A percentile compares a stretch with the other conserved stretches of the same genome.
phyloP scores from a whole-genome alignment of 2,113 vertebrate species.

The Mormyrus iriodes region DNA sequence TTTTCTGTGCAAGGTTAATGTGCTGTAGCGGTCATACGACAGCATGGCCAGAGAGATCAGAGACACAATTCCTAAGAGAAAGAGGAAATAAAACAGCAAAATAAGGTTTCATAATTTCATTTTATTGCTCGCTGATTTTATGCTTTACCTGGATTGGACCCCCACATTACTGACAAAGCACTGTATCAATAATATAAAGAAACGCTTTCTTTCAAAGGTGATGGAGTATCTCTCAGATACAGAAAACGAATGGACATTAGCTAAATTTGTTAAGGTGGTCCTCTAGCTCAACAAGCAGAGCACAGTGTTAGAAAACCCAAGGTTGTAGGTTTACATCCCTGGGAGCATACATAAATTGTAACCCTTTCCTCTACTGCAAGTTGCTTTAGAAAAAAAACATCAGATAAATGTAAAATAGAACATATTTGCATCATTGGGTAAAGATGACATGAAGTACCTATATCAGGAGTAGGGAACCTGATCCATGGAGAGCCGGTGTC shows the following conservation, averaged over 20 bases:
- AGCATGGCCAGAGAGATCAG: conserved; percentile 61
- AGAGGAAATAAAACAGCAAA: background rate
- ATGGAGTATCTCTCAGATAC: background rate
- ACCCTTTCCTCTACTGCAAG: background rate
- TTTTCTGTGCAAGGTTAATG: conserved; percentile 58
- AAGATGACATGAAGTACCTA: too few relatives aligned
- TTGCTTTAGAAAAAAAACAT: background rate
- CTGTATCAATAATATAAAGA: background rate
- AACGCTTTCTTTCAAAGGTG: background rate
- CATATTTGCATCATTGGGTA: too few relatives aligned
- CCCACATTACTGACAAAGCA: background rate
- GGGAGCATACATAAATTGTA: background rate
- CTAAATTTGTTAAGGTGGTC: background rate
- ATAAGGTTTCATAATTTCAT: background rate
- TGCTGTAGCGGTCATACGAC: conserved; percentile 67
- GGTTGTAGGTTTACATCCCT: background rate
- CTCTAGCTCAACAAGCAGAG: background rate
- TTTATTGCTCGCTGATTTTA: background rate
- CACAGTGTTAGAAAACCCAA: background rate
- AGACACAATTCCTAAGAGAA: conserved; percentile 61
- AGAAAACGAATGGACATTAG: background rate
- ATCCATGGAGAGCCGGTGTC: too few relatives aligned
- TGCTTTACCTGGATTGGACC: background rate
- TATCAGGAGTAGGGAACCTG: too few relatives aligned
- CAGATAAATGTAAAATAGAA: too few relatives aligned